A percentile compares a stretch with the other conserved stretches of the same genome.
phyloP scores from a whole-genome alignment of 2,888 invertebrate genomes.

The Cephus spinipes region DNA sequence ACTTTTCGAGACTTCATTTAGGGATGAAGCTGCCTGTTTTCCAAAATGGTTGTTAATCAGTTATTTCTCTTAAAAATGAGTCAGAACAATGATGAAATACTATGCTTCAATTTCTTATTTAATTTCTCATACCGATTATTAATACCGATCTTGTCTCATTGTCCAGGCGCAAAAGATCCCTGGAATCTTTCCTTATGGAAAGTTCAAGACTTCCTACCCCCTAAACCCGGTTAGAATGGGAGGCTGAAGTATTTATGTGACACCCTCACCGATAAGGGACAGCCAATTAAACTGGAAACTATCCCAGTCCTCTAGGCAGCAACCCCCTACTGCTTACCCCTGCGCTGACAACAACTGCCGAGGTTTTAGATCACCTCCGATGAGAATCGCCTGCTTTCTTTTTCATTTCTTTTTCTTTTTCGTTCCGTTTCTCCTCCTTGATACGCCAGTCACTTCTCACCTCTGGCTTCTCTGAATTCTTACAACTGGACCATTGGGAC shows the following conservation, averaged over 20 bases:
- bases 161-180: not conserved
- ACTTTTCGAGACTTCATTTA: not conserved
- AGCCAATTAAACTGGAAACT: slow-evolving; percentile 52
- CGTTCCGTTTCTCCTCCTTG: not conserved
- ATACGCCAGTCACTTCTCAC: not conserved
- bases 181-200: not conserved
- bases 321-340: slow-evolving; percentile 38
- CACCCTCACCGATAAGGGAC: slow-evolving; percentile 44
- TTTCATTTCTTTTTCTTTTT: not conserved
- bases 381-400: slow-evolving; percentile 8
- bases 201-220: not conserved
- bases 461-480: not conserved
- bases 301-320: slow-evolving; percentile 30
- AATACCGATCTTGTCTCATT: not conserved
- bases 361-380: not conserved
- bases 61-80: not conserved
- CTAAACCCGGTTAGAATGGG: slow-evolving; percentile 19
- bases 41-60: not conserved
- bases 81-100: not conserved
- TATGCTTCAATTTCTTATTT: not conserved
- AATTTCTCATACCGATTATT: not conserved
- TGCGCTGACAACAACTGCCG: not conserved
- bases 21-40: not conserved
- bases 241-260: slow-evolving; percentile 51
- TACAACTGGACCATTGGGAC: not conserved